Conservation (phyloP, 2,888 invertebrate genomes). For the Germaria angustata region DNA sequence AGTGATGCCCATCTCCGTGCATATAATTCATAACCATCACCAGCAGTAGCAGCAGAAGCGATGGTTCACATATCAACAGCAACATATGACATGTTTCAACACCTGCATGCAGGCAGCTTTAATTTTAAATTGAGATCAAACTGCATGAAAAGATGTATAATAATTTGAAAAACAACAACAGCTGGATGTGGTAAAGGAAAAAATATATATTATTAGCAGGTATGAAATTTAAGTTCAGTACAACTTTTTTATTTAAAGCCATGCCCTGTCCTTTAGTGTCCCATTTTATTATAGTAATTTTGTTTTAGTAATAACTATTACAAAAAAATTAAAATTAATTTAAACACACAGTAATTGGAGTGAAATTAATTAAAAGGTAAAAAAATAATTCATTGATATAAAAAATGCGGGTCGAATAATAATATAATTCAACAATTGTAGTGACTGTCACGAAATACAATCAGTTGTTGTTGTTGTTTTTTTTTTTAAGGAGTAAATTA, state of each 20-base stretch:
- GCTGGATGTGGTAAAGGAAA: not conserved
- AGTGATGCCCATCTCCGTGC: not conserved
- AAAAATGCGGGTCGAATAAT: not conserved
- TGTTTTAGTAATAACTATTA: not conserved
- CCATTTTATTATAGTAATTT: not conserved
- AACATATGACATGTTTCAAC: conserved; percentile 57
- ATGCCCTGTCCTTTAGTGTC: not conserved
- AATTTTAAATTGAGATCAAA: conserved; percentile 54
- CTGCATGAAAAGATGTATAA: conserved; percentile 6
- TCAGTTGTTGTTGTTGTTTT: not conserved
- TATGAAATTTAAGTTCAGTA: not conserved
- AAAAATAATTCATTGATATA: not conserved
- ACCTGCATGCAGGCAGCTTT: conserved; percentile 49
- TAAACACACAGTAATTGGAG: not conserved
- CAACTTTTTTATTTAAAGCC: not conserved
- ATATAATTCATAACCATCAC: not conserved
- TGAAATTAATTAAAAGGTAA: conserved; percentile 4
- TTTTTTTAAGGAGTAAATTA: too few relatives aligned
- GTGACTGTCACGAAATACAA: not conserved
- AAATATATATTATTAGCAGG: not conserved
- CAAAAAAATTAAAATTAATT: conserved; percentile 20
- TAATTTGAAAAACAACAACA: not conserved
- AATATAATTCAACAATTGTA: too few relatives aligned
- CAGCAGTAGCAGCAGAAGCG: not conserved
- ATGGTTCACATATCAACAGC: conserved; percentile 19